Conservation (phyloP, 2,888 invertebrate genomes). For the Drosophila niveifrons region DNA sequence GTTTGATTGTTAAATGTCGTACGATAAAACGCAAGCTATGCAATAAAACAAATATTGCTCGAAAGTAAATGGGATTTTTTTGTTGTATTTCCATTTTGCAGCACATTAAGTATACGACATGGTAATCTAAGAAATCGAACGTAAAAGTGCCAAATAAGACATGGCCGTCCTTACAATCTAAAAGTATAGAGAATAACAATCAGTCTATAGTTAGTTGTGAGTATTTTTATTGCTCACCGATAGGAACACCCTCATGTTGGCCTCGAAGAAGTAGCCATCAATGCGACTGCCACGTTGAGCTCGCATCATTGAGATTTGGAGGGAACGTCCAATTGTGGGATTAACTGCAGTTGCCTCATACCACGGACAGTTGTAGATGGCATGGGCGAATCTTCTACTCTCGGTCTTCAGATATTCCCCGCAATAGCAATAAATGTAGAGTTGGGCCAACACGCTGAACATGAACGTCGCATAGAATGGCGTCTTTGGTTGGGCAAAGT, state of each 20-base stretch:
- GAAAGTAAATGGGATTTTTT: slow-evolving; percentile 19
- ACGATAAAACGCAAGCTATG: slow-evolving; percentile 69
- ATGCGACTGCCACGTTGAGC: slow-evolving; percentile 51
- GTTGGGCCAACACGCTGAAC: slow-evolving; percentile 44
- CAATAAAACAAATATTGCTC: slow-evolving; percentile 71
- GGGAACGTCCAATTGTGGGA: slow-evolving; percentile 11
- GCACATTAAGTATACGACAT: background rate
- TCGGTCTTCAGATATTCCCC: slow-evolving; percentile 56
- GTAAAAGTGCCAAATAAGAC: slow-evolving; percentile 62
- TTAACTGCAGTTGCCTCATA: slow-evolving; percentile 18
- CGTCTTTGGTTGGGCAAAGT: slow-evolving; percentile 38
- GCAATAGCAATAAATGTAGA: slow-evolving; percentile 59
- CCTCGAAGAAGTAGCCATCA: slow-evolving; percentile 62
- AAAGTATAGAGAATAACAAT: background rate
- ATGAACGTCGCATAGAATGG: slow-evolving; percentile 49
- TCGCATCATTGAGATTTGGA: slow-evolving; percentile 57
- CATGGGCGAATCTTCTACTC: slow-evolving; percentile 41
- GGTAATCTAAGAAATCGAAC: slow-evolving; percentile 44
- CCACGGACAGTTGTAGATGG: slow-evolving; percentile 61
- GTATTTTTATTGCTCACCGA: slow-evolving; percentile 36
- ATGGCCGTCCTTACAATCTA: slow-evolving; percentile 55
- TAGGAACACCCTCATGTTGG: slow-evolving; percentile 60
- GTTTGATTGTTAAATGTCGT: slow-evolving; percentile 73
- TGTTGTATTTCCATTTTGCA: background rate
- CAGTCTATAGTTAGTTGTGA: background rate